phyloP scores from a whole-genome alignment of 2,888 invertebrate genomes.

The Bellardia bayeri region DNA sequence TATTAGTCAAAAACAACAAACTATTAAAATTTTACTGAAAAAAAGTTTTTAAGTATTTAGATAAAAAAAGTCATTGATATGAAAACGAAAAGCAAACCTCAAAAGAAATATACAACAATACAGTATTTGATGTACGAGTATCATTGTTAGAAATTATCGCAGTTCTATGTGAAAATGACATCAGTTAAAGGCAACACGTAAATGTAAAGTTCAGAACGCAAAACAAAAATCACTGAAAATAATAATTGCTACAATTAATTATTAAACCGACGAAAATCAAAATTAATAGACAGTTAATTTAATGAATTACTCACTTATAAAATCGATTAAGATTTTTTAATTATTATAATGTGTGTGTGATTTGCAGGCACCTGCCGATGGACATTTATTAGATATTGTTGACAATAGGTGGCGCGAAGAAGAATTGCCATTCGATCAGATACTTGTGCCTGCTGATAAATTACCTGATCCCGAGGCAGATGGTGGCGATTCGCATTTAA shows the following conservation, averaged over 20 bases:
- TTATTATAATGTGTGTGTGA: not conserved
- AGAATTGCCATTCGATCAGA: slow-evolving; percentile 92
- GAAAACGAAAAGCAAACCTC: slow-evolving; percentile 10
- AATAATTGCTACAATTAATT: slow-evolving; percentile 26
- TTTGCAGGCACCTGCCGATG: slow-evolving; percentile 82
- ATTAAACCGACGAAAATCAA: slow-evolving; percentile 21
- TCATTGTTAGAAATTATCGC: slow-evolving; percentile 30
- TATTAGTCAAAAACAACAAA: not conserved
- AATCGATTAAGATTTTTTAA: not conserved
- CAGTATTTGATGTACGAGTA: not conserved
- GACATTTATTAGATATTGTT: slow-evolving; percentile 83
- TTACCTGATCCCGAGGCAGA: slow-evolving; percentile 97
- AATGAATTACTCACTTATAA: not conserved
- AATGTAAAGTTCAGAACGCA: slow-evolving; percentile 28
- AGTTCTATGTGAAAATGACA: slow-evolving; percentile 51
- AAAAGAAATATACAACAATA: slow-evolving; percentile 27
- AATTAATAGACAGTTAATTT: slow-evolving; percentile 17
- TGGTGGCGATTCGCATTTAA: slow-evolving; percentile 95
- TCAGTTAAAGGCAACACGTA: slow-evolving; percentile 21
- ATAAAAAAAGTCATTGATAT: slow-evolving; percentile 38
- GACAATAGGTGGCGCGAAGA: slow-evolving; percentile 96
- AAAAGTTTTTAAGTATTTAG: slow-evolving; percentile 17
- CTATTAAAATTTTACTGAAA: not conserved
- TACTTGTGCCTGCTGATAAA: slow-evolving; percentile 92
- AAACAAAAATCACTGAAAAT: slow-evolving; percentile 13